A percentile compares a stretch with the other conserved stretches of the same genome.
phyloP scores from a whole-genome alignment of 2,888 invertebrate genomes.

The Venustoraphidia nigricollis region DNA sequence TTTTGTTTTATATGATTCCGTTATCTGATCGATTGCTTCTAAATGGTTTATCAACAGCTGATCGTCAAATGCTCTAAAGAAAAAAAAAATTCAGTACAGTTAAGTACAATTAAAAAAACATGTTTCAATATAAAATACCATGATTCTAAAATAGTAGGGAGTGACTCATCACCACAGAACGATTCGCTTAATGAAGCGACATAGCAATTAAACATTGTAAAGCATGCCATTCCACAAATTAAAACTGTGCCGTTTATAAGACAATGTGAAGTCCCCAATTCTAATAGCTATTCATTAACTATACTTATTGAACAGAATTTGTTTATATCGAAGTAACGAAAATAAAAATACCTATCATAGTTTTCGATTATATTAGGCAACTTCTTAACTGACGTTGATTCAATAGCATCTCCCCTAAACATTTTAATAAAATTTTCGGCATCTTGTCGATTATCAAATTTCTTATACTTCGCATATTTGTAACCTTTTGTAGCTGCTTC shows the following conservation, averaged over 20 bases:
- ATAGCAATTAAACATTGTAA: neutral
- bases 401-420: neutral
- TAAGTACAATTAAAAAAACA: too few species aligned
- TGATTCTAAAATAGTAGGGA: neutral
- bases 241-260: neutral
- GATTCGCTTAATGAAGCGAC: neutral
- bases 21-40: neutral
- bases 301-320: too few species aligned
- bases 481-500: neutral
- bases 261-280: neutral
- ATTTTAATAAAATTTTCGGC: constrained; percentile 2
- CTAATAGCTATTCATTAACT: neutral
- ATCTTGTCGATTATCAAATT: neutral
- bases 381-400: neutral
- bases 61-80: neutral
- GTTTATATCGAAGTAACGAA: too few species aligned
- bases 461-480: constrained; percentile 3
- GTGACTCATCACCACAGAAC: neutral
- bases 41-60: neutral
- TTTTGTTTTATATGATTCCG: neutral
- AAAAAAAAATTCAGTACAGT: neutral
- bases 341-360: too few species aligned
- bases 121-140: too few species aligned
- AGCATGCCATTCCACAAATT: neutral
- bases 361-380: neutral